Percentiles rank a stretch among this genome's conserved stretches.
These are phyloP conservation scores for Parnassius orleans DNA, from an alignment of 2,888 invertebrate species.

Conservation along the genomic window DNA sequence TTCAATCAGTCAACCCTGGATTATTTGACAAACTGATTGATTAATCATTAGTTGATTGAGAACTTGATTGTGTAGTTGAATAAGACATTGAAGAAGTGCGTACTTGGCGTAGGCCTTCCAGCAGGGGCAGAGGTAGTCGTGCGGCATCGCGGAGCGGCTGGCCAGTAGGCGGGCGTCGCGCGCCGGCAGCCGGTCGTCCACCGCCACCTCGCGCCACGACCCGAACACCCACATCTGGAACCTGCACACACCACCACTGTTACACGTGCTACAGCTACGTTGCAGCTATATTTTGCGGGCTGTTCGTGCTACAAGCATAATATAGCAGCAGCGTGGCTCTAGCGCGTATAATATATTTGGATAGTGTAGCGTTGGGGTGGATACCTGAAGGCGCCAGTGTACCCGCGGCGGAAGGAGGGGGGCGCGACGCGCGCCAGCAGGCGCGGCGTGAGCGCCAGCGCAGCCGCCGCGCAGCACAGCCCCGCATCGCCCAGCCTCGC, in stretches of 20 bases:
- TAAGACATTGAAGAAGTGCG: slow-evolving; percentile 35
- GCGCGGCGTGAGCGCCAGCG: slow-evolving; percentile 83
- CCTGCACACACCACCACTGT: slow-evolving; percentile 51
- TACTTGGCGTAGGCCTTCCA: slow-evolving; percentile 92
- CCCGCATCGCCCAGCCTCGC: slow-evolving; percentile 45
- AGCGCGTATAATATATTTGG: too few relatives aligned
- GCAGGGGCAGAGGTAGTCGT: slow-evolving; percentile 87
- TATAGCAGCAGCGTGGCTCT: too few relatives aligned
- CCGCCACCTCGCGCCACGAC: slow-evolving; percentile 86
- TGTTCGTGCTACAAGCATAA: too few relatives aligned
- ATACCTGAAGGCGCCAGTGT: slow-evolving; percentile 85
- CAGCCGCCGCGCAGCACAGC: slow-evolving; percentile 83
- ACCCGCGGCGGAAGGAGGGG: slow-evolving; percentile 82
- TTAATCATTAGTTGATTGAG: too few relatives aligned
- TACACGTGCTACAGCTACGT: background rate
- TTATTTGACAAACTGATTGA: too few relatives aligned
- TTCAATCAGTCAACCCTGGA: too few relatives aligned
- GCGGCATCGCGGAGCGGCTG: slow-evolving; percentile 68
- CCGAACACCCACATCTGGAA: slow-evolving; percentile 91
- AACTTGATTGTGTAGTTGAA: too few relatives aligned
- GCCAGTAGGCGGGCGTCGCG: slow-evolving; percentile 83
- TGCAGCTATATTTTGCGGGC: too few relatives aligned
- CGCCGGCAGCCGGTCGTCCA: slow-evolving; percentile 89
- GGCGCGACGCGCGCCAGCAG: slow-evolving; percentile 85
- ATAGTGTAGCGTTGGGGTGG: too few relatives aligned